A percentile compares a stretch with the other conserved stretches of the same genome.
Evolutionary conservation across 35 echinoderm and acorn worm genomes (phyloP).

Genomic region (Amphiura filiformis): DNA sequence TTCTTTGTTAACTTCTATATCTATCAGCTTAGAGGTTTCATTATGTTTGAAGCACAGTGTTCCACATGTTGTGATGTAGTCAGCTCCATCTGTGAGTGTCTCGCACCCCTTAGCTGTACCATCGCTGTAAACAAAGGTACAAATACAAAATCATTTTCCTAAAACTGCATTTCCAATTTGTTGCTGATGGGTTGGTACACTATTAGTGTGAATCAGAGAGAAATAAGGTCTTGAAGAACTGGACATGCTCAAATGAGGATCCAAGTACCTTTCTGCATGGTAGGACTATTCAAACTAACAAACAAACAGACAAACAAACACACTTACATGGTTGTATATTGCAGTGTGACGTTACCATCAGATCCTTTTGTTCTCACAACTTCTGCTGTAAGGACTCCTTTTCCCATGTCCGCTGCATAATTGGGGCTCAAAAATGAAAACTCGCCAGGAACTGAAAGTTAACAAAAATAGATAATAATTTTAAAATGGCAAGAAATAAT

Average conservation of each 20-base stretch:
- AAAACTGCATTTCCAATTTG: background rate
- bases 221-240: too few species aligned
- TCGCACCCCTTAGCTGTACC: conserved; percentile 72
- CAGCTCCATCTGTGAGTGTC: conserved; percentile 18
- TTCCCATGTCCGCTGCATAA: conserved; percentile 70
- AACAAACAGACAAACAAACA: too few species aligned
- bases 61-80: conserved; percentile 61
- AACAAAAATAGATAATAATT: conserved; percentile 22
- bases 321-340: conserved; percentile 97
- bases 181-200: background rate
- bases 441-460: conserved; percentile 83
- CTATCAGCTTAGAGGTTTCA: conserved; percentile 67
- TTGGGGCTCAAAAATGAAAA: conserved; percentile 82
- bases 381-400: conserved; percentile 51
- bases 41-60: conserved; percentile 90
- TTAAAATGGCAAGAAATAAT: background rate
- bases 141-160: background rate
- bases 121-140: conserved; percentile 62
- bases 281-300: too few species aligned
- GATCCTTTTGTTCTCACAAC: conserved; percentile 70
- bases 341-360: conserved; percentile 87
- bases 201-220: background rate
- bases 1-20: conserved; percentile 69
- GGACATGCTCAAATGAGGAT: too few species aligned
- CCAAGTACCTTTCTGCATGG: too few species aligned